Base-by-base conservation (phyloP, 2,797 vertebrate genomes). In the Pantherophis vulpinus region DNA sequence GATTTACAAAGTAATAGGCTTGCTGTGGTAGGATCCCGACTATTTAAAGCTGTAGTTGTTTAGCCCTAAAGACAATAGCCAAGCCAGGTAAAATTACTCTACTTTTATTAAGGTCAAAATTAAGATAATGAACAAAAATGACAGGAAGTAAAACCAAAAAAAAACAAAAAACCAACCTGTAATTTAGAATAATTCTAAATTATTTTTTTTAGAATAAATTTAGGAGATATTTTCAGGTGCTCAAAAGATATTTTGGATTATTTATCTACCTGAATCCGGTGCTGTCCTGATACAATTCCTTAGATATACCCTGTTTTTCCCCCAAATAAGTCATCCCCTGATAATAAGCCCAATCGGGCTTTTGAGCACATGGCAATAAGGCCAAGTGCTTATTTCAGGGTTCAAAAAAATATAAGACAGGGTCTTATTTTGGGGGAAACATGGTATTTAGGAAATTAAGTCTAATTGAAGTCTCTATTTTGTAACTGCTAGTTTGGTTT, bases 41-140 rank as follows among this genome's bases (percentile, higher is more conserved):
- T 11, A 1, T 63, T 37, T 18, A 5, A 27, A 86, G 37, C 3
- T 61, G 83, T 42, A 47, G 58, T 58, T 37, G 0, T 0, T 0
- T 20, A 16, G 25, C 11, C 60, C 86, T 59, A 5, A 20, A 27
- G 0, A 89, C 29, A 89, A 32, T 79, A 89, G 56, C 37, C 16
- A 16, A 23, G 3, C 3, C 37, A 51, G 58, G 63, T 20, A 27
- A 54, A 20, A n/a, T 8, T 54, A 4, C 5, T 37, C 61, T 27
- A 4, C 4, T 66, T n/a, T 42, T 55, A 16, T 79, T 55, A 10
- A 88, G 42, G 59, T 58, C n/a, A 12, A n/a, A 55, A 42, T 74
- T 54, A 23, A 18, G 29, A 20, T 27, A 20, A 20, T 56, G 51
- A 70, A 37, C n/a, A 27, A 42, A 14, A 37, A 14, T 37, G 42